Evolutionary conservation across 2,113 vertebrate species (phyloP).

Genomic region (Heterotis niloticus): DNA sequence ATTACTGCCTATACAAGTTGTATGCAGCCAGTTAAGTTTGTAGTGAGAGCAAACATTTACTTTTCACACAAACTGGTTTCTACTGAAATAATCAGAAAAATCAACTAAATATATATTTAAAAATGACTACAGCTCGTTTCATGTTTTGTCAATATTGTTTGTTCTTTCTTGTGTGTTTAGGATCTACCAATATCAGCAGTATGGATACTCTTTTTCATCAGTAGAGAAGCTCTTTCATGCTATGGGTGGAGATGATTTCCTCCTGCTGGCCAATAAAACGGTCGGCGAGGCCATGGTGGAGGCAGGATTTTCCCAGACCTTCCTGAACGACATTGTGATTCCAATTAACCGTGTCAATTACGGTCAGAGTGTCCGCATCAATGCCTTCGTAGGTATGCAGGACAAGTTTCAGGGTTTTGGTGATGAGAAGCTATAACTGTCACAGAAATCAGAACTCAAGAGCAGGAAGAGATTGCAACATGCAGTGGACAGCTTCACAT

Average conservation of each 20-base stretch:
- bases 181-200: constrained; percentile 91
- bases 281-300: constrained; percentile 77
- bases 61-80: no score
- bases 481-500: neutral
- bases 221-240: constrained; percentile 78
- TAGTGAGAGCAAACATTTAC: no score
- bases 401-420: neutral
- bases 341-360: constrained; percentile 76
- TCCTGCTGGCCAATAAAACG: constrained; percentile 72
- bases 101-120: no score
- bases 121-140: no score
- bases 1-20: no score
- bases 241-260: constrained; percentile 74
- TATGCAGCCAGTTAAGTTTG: no score
- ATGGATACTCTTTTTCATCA: constrained; percentile 84
- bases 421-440: neutral
- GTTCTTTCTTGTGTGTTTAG: constrained; percentile 51
- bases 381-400: constrained; percentile 76
- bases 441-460: no score
- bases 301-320: constrained; percentile 81
- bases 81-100: no score
- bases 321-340: constrained; percentile 76
- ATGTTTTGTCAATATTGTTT: neutral
- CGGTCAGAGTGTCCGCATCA: constrained; percentile 72
- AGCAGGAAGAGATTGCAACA: no score